These are phyloP conservation scores for Euwallacea fornicatus DNA, from an alignment of 1,140 invertebrate genomes.

Conservation along the genomic window DNA sequence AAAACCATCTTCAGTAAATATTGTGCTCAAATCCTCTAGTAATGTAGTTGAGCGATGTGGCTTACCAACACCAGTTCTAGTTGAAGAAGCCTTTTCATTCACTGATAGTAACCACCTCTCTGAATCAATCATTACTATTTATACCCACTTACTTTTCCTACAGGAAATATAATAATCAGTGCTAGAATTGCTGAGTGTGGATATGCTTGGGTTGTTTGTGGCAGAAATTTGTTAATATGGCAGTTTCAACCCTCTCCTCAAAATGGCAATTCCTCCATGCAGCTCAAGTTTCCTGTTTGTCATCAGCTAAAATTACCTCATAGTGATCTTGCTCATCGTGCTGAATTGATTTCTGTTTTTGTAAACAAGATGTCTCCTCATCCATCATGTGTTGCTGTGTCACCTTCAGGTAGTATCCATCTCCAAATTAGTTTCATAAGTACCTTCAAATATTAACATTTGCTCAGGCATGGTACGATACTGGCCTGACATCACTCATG, in stretches of 20 bases:
- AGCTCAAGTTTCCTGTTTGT: slow-evolving; percentile 58
- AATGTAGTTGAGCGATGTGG: slow-evolving; percentile 77
- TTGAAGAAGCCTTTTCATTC: slow-evolving; percentile 86
- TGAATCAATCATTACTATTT: no score
- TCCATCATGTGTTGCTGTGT: slow-evolving; percentile 88
- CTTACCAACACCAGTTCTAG: slow-evolving; percentile 76
- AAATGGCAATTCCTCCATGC: slow-evolving; percentile 49
- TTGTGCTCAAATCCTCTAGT: slow-evolving; percentile 68
- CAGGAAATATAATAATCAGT: slow-evolving; percentile 59
- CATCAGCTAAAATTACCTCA: slow-evolving; percentile 85
- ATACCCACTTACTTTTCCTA: slow-evolving; percentile 11
- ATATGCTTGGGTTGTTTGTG: slow-evolving; percentile 81
- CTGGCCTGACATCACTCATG: slow-evolving; percentile 89
- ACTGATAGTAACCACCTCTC: slow-evolving; percentile 64
- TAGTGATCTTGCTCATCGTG: slow-evolving; percentile 88
- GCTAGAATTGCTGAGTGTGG: slow-evolving; percentile 58
- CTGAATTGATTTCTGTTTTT: slow-evolving; percentile 84
- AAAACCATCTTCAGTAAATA: slow-evolving; percentile 56
- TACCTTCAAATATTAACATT: neutral
- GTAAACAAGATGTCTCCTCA: slow-evolving; percentile 56
- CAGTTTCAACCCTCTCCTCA: slow-evolving; percentile 64
- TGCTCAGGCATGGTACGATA: slow-evolving; percentile 60
- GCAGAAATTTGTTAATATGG: slow-evolving; percentile 85
- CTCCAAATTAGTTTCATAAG: neutral
- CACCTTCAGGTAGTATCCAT: slow-evolving; percentile 76